These are phyloP conservation scores for Chrosomus eos DNA, from an alignment of 2,797 vertebrate species.

Conservation along the genomic window DNA sequence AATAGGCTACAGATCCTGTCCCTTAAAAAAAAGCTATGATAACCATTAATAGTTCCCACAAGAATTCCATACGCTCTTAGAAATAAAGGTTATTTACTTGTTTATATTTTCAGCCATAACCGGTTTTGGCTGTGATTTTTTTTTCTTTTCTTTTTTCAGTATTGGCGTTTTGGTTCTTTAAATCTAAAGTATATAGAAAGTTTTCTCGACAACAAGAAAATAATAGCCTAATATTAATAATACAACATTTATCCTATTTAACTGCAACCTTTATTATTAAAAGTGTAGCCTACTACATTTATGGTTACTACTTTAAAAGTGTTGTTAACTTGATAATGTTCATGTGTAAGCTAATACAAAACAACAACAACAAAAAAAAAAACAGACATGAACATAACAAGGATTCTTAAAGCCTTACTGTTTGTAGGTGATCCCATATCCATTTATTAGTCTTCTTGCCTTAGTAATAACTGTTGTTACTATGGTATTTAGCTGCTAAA, in stretches of 20 bases:
- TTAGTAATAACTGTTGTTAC: not conserved
- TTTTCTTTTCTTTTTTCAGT: too few species aligned
- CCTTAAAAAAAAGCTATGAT: not conserved
- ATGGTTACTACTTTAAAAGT: not conserved
- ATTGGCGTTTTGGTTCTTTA: too few species aligned
- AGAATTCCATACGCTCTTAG: not conserved
- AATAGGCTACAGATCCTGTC: not conserved
- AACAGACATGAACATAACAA: not conserved
- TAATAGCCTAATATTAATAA: not conserved
- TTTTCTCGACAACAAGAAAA: not conserved
- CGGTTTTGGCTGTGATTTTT: not conserved
- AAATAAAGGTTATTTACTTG: not conserved
- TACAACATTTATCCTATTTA: not conserved
- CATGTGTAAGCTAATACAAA: not conserved
- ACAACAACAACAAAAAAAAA: too few species aligned
- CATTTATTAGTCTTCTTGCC: not conserved
- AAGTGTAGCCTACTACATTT: not conserved
- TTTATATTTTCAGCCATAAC: not conserved
- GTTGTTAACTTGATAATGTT: not conserved
- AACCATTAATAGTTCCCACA: not conserved
- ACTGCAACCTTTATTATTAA: not conserved
- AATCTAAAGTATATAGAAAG: not conserved
- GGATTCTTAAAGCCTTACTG: not conserved
- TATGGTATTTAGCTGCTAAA: not conserved
- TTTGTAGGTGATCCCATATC: too few species aligned